Base-by-base conservation (phyloP, 2,888 invertebrate genomes). In the Sicus ferrugineus region DNA sequence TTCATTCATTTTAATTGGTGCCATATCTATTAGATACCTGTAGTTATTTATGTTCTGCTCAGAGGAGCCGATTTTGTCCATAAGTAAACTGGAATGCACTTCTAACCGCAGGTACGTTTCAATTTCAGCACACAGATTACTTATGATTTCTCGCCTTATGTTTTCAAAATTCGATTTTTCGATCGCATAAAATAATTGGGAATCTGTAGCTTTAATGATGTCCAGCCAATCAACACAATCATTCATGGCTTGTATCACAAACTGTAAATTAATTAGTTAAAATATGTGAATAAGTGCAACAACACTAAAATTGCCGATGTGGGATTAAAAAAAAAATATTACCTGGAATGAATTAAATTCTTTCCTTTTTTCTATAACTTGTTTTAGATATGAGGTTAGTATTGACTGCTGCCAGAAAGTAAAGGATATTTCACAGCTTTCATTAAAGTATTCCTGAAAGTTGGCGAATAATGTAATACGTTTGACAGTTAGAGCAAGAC, bases 41-140 rank as follows among this genome's bases (percentile, higher is more conserved):
- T 89, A 89, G 70, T 92, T 90, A 81, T 90, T 73, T 3, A 75
- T 78, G 16, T 74, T 75, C 16, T 80, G 75, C 1, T 89, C 88
- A 79, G 94, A 92, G 0, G 95, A 93, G 83, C 92, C 92, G 9
- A 88, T 86, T 3, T 90, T 89, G 75, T 91, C 90, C 30, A 92
- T 81, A 78, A 96, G 93, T 48, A 98, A 88, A 86, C 97, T 97
- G 0, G 94, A 90, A 85, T 98, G 96, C 52, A 95, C 96, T 77
- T 96, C 95, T 34, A 98, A 86, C 23, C 99, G 90, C 65, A 99
- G 87, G 84, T 96, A 95, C 0, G 93, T 96, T 87, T 99, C 99
- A 73, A 98, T 91, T 78, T 92, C 90, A 77, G 92, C 92, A 81
- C 96, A 95, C 34, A 96, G 86, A 50, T 91, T 92, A 75, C 90